phyloP scores from a whole-genome alignment of 2,113 vertebrate genomes.

The Trachemys scripta region DNA sequence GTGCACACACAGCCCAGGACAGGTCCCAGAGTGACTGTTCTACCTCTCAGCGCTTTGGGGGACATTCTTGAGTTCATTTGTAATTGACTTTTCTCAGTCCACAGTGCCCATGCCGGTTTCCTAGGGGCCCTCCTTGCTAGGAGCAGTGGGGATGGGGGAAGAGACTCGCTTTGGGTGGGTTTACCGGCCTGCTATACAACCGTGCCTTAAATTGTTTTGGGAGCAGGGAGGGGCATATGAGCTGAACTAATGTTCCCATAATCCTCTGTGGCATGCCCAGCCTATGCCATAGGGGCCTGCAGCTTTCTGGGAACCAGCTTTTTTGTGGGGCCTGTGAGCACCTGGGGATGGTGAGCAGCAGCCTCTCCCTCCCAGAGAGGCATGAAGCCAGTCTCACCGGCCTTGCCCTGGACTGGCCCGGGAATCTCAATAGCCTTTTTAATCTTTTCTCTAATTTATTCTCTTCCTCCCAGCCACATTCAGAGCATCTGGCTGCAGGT shows the following conservation, averaged over 20 bases:
- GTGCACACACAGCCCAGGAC: background rate
- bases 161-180: conserved; percentile 35
- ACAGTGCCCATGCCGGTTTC: conserved; percentile 8
- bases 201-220: conserved; percentile 83
- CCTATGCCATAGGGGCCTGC: background rate
- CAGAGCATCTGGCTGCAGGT: background rate
- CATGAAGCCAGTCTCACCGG: background rate
- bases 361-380: background rate
- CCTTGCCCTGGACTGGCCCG: conserved; percentile 32
- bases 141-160: background rate
- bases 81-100: conserved; percentile 24
- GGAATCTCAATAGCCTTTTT: conserved; percentile 61
- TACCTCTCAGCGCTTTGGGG: background rate
- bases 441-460: conserved; percentile 69
- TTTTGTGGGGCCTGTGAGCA: background rate
- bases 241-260: background rate
- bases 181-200: conserved; percentile 77
- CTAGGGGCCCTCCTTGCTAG: background rate
- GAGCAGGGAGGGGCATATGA: background rate
- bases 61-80: conserved; percentile 48
- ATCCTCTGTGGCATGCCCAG: conserved; percentile 29
- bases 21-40: background rate
- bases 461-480: conserved; percentile 8
- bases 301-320: background rate
- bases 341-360: background rate